Evolutionary conservation across 2,888 invertebrate species (phyloP).

Genomic region (Eucera pruinosa): DNA sequence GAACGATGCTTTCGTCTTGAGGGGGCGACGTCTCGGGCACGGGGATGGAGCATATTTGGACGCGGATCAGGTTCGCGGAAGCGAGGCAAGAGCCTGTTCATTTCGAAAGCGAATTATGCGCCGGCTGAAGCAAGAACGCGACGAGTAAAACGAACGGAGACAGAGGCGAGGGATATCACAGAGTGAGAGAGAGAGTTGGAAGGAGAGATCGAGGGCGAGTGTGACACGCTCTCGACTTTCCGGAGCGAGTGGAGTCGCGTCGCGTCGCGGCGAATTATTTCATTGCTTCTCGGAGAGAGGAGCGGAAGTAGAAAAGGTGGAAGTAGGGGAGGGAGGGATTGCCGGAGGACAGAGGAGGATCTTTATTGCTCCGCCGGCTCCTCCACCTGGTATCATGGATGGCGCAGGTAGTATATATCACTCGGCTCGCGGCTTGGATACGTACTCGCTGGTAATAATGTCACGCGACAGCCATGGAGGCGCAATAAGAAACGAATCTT

Average conservation of each 20-base stretch:
- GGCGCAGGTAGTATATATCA: conserved; percentile 45
- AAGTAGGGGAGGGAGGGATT: conserved; percentile 15
- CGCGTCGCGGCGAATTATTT: conserved; percentile 59
- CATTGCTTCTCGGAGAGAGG: conserved; percentile 51
- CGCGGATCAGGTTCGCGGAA: conserved; percentile 9
- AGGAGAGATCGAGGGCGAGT: conserved; percentile 34
- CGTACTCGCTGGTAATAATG: conserved; percentile 50
- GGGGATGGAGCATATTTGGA: not conserved
- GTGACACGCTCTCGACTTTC: conserved; percentile 51
- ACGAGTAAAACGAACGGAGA: not conserved
- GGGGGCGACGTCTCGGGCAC: too few species aligned
- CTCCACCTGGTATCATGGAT: conserved; percentile 50
- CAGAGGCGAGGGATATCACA: conserved; percentile 28
- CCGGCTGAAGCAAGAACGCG: not conserved
- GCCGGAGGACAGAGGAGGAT: conserved; percentile 24
- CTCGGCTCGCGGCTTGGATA: conserved; percentile 34
- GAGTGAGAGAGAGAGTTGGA: not conserved
- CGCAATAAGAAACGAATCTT: conserved; percentile 50
- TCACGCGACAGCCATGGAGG: conserved; percentile 34
- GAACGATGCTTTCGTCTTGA: not conserved
- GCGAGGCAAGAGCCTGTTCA: conserved; percentile 9
- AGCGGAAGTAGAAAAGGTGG: conserved; percentile 43
- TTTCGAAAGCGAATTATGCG: conserved; percentile 42
- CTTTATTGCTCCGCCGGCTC: conserved; percentile 57
- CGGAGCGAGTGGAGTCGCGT: too few species aligned